Evolutionary conservation across 2,888 invertebrate species (phyloP).

Genomic region (Philhelius pedissequus): DNA sequence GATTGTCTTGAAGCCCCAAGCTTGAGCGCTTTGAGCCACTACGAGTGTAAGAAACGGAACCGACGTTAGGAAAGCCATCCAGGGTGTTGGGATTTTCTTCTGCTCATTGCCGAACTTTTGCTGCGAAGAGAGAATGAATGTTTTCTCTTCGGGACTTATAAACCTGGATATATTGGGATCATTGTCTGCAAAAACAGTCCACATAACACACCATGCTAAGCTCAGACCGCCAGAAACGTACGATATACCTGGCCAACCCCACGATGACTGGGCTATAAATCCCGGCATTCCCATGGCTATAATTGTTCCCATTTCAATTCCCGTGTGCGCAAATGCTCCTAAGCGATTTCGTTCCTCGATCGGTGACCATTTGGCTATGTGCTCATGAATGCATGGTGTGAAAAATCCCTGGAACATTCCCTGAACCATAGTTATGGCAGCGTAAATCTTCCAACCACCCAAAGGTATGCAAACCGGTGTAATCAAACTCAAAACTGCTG

Average conservation of each 20-base stretch:
- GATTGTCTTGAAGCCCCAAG: constrained; percentile 86
- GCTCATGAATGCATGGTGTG: constrained; percentile 6
- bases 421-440: neutral
- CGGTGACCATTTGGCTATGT: constrained; percentile 12
- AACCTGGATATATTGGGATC: neutral
- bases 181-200: neutral
- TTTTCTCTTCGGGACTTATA: constrained; percentile 46
- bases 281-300: constrained; percentile 77
- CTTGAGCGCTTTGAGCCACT: constrained; percentile 82
- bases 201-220: neutral
- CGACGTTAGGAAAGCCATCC: neutral
- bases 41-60: constrained; percentile 75
- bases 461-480: constrained; percentile 1
- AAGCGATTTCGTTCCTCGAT: neutral
- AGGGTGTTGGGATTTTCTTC: neutral
- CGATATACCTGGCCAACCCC: constrained; percentile 11
- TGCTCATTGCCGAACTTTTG: neutral
- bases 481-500: neutral
- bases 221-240: neutral
- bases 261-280: neutral
- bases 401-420: constrained; percentile 3
- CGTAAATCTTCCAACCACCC: neutral
- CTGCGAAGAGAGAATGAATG: neutral
- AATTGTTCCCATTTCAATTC: constrained; percentile 14
- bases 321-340: neutral